Base-by-base conservation (phyloP, 2,888 invertebrate genomes). In the Congeria kusceri region DNA sequence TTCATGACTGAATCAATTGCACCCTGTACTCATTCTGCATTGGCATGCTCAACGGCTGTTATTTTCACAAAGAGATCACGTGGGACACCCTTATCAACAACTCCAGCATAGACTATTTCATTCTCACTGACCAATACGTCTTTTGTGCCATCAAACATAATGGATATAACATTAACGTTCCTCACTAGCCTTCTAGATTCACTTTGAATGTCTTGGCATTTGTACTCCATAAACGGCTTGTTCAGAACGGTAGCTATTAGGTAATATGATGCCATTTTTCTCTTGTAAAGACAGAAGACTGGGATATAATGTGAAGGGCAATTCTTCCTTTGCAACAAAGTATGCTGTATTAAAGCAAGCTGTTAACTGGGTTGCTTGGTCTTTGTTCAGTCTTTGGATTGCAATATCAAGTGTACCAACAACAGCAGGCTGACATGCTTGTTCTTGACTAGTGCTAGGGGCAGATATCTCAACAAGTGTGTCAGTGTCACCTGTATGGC, bases 91-190 rank as follows among this genome's bases (percentile, higher is more conserved):
- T n/a, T n/a, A n/a, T n/a, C n/a, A n/a, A n/a, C n/a, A n/a, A n/a
- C n/a, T n/a, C 4, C 65, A 29, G 65, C 73, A 82, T 9, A 79
- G 66, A n/a, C 13, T 78, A 58, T 61, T 81, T 77, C n/a, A 64
- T 70, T 67, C 39, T 78, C 78, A 27, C 68, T 59, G 15, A 66
- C 65, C 46, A 72, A 61, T 18, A 56, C 20, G 44, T 82, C 78
- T 39, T 78, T 78, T 7, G 78, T 75, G 5, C 68, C 71, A 65
- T 72, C 78, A 73, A 79, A 76, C 53, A 79, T 61, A 18, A 79
- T 66, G 27, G n/a, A n/a, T n/a, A n/a, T n/a, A n/a, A n/a, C n/a
- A n/a, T n/a, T n/a, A n/a, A n/a, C n/a, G n/a, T n/a, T n/a, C n/a
- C n/a, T n/a, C n/a, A n/a, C n/a, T n/a, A n/a, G n/a, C n/a, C n/a